These are phyloP conservation scores for Argyrosomus japonicus DNA, from an alignment of 2,113 vertebrate species.

Conservation along the genomic window DNA sequence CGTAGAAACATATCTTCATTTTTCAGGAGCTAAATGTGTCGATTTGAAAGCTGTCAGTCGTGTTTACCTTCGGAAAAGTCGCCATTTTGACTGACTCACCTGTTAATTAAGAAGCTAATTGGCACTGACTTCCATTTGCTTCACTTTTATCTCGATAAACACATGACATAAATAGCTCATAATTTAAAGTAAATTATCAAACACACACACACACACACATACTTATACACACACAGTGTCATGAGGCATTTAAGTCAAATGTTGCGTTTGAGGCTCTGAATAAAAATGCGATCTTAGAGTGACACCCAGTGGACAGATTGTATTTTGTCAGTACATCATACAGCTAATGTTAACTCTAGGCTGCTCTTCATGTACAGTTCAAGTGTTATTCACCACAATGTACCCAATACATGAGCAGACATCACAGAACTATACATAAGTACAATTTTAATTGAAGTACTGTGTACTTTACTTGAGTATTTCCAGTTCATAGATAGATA, in stretches of 20 bases:
- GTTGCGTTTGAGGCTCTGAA: background rate
- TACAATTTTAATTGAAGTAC: too few relatives aligned
- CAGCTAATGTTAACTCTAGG: too few relatives aligned
- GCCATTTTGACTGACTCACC: conserved; percentile 22
- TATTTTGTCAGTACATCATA: too few relatives aligned
- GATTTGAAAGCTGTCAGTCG: background rate
- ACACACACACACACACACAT: background rate
- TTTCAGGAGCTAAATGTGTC: background rate
- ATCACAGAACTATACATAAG: too few relatives aligned
- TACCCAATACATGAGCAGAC: too few relatives aligned
- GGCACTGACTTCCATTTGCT: background rate
- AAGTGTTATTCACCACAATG: too few relatives aligned
- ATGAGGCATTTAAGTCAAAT: background rate
- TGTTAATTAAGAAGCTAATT: conserved; percentile 18
- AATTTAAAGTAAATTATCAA: background rate
- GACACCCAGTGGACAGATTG: conserved; percentile 28
- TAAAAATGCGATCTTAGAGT: background rate
- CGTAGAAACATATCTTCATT: background rate
- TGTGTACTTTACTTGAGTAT: too few relatives aligned
- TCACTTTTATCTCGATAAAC: background rate
- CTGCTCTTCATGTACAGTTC: too few relatives aligned
- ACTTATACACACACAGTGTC: background rate
- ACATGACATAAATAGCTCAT: too few relatives aligned
- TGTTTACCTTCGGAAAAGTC: background rate
- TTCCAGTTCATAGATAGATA: too few relatives aligned